These are phyloP conservation scores for Zelleria hepariella DNA, from an alignment of 2,888 invertebrate species.

Conservation along the genomic window DNA sequence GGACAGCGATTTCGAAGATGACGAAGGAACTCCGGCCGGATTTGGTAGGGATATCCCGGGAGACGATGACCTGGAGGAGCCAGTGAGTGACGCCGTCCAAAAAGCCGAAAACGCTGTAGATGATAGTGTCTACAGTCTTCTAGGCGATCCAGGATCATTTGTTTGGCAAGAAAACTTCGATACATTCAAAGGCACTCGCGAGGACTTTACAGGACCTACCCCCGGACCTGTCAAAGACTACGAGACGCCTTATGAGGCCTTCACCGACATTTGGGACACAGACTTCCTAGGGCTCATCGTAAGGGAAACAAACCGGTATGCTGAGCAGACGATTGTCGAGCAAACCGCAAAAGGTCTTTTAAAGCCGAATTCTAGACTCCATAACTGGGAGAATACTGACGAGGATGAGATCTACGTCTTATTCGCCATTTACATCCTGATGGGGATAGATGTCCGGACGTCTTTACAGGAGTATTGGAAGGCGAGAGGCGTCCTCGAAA, in stretches of 20 bases:
- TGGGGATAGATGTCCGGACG: constrained; percentile 15
- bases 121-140: too few relatives aligned
- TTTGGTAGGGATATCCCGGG: too few relatives aligned
- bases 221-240: constrained; percentile 16
- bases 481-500: constrained; percentile 7
- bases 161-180: constrained; percentile 11
- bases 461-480: constrained; percentile 16
- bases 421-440: constrained; percentile 15
- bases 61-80: too few relatives aligned
- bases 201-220: constrained; percentile 15
- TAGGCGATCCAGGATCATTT: too few relatives aligned
- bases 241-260: constrained; percentile 17
- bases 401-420: constrained; percentile 16
- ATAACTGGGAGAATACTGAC: constrained; percentile 15
- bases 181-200: constrained; percentile 15
- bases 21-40: too few relatives aligned
- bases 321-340: constrained; percentile 15
- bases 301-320: constrained; percentile 19
- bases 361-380: constrained; percentile 13
- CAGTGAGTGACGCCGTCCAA: too few relatives aligned
- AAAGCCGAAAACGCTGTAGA: too few relatives aligned
- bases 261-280: constrained; percentile 15
- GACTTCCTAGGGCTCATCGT: constrained; percentile 17
- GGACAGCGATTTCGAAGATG: too few relatives aligned
- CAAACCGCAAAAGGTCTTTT: constrained; percentile 6